Evolutionary conservation across 2,113 vertebrate species (phyloP).

Genomic region (Pluvianellus socialis): DNA sequence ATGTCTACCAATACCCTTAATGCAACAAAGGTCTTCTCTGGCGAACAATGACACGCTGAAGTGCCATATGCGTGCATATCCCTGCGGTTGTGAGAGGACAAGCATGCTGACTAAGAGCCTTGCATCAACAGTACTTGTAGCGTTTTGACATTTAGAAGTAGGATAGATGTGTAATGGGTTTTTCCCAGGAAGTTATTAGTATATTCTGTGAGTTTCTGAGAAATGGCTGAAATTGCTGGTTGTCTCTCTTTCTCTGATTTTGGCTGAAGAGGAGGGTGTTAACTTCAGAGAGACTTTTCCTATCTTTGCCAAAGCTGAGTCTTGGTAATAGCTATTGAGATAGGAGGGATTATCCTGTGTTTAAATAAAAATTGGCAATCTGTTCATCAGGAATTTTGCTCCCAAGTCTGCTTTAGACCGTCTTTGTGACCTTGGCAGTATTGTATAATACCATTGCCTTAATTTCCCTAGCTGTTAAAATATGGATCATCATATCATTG

Average conservation of each 20-base stretch:
- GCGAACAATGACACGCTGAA: fast-evolving
- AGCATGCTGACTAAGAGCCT: background rate
- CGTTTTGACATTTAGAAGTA: background rate
- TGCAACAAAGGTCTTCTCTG: background rate
- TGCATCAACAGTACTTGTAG: background rate
- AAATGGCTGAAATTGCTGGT: background rate
- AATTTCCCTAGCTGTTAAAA: background rate
- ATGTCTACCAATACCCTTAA: background rate
- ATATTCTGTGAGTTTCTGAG: background rate
- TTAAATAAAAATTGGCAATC: background rate
- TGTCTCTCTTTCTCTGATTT: background rate
- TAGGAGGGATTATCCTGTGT: background rate
- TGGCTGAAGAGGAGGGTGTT: background rate
- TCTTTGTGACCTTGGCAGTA: background rate
- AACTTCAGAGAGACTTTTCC: background rate
- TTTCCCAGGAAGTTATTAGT: background rate
- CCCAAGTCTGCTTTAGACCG: background rate
- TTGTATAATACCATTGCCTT: background rate
- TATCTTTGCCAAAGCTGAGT: background rate
- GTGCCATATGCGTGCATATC: background rate
- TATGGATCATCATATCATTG: background rate
- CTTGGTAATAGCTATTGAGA: background rate
- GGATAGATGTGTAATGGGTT: background rate
- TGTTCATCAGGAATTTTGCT: background rate
- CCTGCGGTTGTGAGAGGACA: background rate